Evolutionary conservation across 2,113 vertebrate species (phyloP), one percentile per base, ranked within the genome.

Genomic region (Dolichotis patagonum): DNA sequence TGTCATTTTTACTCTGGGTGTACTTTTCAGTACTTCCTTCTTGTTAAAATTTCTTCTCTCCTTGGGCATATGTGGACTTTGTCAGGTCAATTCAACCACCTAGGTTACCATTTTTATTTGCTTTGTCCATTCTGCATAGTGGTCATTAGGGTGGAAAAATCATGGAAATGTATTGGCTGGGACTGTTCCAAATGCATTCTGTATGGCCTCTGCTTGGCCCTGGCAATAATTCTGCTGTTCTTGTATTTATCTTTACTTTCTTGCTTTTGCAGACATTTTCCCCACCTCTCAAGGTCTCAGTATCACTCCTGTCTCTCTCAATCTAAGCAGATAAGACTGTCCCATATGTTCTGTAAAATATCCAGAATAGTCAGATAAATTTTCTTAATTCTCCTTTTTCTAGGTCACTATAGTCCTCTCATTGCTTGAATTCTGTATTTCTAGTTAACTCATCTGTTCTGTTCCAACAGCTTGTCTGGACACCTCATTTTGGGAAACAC

Each of bases 401-500:
- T 20, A 52, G 28, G 63, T 75, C 80, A 94, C 58, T 80, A 20
- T 75, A 58, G 35, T 26, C 69, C 26, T 97, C 69, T 85, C 63
- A 17, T 14, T 54, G 71, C 52, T 96, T 92, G 46, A 90, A 82
- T 60, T 90, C 58, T 78, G 9, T 85, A 60, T 88, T 95, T 63
- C 30, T 63, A 46, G 2, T 71, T 75, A 75, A 81, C 17, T 84
- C 7, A 49, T 35, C 10, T 65, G 4, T 92, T 95, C 58, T 78
- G 41, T 85, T 73, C 81, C 20, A 93, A 88, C 43, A 95, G 88
- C 63, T 60, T 60, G 62, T 87, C 26, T 85, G 28, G 11, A 9
- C 7, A 89, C 91, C 22, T 96, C 26, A 91, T 65, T 96, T 89
- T 89, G 54, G 30, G 82, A 95, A 89, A 49, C 13, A 49, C 82